These are phyloP conservation scores for Tineola bisselliella DNA, from an alignment of 2,888 invertebrate species.

Conservation along the genomic window DNA sequence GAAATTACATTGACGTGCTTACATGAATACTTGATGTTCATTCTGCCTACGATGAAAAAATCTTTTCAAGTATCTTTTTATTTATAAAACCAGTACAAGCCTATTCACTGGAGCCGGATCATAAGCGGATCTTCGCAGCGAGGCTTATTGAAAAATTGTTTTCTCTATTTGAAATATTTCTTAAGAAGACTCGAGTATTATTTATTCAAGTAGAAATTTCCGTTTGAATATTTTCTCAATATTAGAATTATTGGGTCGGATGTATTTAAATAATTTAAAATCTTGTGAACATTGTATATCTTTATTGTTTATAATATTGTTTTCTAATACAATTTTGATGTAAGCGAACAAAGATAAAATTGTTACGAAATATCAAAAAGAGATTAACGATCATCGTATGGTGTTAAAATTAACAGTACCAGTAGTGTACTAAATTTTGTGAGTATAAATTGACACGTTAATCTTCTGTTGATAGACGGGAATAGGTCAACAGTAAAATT, in stretches of 20 bases:
- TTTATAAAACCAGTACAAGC: neutral
- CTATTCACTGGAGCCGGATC: neutral
- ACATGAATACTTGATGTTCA: too few relatives aligned
- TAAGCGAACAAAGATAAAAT: too few relatives aligned
- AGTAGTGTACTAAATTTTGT: neutral
- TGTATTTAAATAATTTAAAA: neutral
- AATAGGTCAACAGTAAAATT: neutral
- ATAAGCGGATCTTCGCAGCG: neutral
- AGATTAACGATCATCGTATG: neutral
- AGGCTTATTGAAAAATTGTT: neutral
- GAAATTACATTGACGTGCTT: too few relatives aligned
- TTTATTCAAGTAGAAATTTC: neutral
- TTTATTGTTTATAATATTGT: too few relatives aligned
- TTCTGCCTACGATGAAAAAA: neutral
- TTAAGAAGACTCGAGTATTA: neutral
- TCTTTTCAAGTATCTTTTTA: neutral
- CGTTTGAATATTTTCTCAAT: neutral
- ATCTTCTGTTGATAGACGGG: neutral
- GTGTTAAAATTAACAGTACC: neutral
- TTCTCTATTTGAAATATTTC: neutral
- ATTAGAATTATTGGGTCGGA: neutral
- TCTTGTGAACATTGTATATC: too few relatives aligned
- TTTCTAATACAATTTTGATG: too few relatives aligned
- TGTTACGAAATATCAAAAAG: neutral
- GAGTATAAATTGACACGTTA: slow-evolving; percentile 1